Evolutionary conservation across 2,888 invertebrate species (phyloP).

Genomic region (Ochropleura leucogaster): DNA sequence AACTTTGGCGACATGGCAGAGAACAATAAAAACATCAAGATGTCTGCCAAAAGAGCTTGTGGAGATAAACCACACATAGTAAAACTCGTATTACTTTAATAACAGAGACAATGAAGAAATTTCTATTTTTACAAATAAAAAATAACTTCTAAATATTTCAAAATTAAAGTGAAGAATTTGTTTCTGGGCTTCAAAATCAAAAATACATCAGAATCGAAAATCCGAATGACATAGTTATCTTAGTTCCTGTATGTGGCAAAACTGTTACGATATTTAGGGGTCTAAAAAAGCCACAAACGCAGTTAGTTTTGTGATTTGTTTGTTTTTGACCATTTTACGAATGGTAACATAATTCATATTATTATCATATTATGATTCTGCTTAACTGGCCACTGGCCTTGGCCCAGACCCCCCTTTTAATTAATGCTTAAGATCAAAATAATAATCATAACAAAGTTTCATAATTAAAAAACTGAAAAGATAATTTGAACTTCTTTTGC

Average conservation of each 20-base stretch:
- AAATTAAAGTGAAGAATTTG: neutral
- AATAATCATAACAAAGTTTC: neutral
- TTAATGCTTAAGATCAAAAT: neutral
- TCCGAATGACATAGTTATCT: no score
- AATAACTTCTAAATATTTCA: neutral
- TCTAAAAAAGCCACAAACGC: no score
- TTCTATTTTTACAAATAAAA: neutral
- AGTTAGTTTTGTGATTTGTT: no score
- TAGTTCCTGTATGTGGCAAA: no score
- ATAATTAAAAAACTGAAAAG: neutral
- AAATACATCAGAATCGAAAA: no score
- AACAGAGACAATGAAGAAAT: neutral
- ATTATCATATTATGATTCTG: no score
- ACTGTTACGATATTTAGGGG: no score
- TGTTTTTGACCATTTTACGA: no score
- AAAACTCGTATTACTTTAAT: constrained; percentile 24
- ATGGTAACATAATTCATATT: no score
- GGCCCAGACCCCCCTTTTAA: no score
- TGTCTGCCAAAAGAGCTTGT: constrained; percentile 51
- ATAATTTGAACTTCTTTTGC: neutral
- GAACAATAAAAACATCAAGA: constrained; percentile 41
- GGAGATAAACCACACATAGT: constrained; percentile 23
- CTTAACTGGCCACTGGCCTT: no score
- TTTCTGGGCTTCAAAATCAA: neutral
- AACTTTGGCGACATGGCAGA: constrained; percentile 40